Evolutionary conservation across 2,113 vertebrate species (phyloP).

Genomic region (Clinocottus analis): DNA sequence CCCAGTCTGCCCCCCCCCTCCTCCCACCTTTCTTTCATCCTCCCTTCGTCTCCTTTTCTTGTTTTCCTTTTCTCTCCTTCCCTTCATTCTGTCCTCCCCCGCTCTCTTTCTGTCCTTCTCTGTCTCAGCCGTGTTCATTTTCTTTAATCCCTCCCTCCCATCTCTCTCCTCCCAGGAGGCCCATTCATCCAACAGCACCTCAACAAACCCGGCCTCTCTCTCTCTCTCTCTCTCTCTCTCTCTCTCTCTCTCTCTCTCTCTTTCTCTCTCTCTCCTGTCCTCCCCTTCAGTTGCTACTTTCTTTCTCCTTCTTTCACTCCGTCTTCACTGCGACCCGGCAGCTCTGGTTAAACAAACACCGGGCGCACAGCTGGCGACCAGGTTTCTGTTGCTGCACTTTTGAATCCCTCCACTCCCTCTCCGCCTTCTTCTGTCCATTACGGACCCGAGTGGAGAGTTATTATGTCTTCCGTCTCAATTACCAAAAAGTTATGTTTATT

Average conservation of each 20-base stretch:
- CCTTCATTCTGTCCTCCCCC: constrained; percentile 3
- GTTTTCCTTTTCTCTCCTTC: constrained; percentile 57
- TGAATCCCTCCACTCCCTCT: constrained; percentile 37
- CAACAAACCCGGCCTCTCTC: constrained; percentile 43
- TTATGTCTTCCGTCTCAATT: too few species aligned
- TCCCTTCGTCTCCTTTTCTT: constrained; percentile 43
- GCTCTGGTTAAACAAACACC: constrained; percentile 76
- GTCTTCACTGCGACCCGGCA: constrained; percentile 42
- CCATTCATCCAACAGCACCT: constrained; percentile 58
- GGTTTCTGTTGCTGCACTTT: constrained; percentile 59
- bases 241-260: constrained; percentile 7
- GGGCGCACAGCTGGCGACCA: constrained; percentile 71
- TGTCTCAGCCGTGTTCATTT: constrained; percentile 41
- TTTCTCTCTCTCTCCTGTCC: constrained; percentile 9
- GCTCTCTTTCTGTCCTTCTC: constrained; percentile 13
- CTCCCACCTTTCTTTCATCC: constrained; percentile 20
- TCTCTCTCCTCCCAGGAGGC: constrained; percentile 46
- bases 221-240: constrained; percentile 5
- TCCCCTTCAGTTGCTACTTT: constrained; percentile 56
- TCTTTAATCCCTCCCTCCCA: constrained; percentile 25
- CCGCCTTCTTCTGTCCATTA: neutral
- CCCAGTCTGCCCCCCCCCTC: constrained; percentile 52
- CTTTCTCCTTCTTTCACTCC: constrained; percentile 32
- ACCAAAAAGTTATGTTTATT: constrained; percentile 1
- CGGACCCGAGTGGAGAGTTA: neutral